Evolutionary conservation across 1,140 invertebrate species (phyloP).

Genomic region (Scaptodrosophila lebanonensis): DNA sequence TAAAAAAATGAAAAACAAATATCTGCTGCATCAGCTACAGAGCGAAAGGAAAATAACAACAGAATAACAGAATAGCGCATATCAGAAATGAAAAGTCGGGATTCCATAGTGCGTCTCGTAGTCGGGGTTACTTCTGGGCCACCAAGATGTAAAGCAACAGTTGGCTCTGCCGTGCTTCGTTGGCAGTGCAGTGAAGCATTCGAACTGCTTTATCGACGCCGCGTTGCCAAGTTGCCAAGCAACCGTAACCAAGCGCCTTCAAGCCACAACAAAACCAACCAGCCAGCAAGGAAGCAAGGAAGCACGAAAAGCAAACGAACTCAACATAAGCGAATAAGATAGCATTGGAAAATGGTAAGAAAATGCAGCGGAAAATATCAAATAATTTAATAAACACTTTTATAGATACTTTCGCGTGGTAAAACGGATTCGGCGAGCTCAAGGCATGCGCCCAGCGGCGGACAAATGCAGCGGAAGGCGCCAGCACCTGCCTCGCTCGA

Average conservation of each 20-base stretch:
- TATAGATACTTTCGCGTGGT: constrained; percentile 84
- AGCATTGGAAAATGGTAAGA: constrained; percentile 56
- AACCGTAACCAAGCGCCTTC: constrained; percentile 58
- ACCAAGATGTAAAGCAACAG: constrained; percentile 25
- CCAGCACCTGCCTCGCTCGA: constrained; percentile 87
- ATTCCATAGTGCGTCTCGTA: no score
- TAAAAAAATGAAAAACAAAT: no score
- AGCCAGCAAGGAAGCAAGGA: constrained; percentile 8
- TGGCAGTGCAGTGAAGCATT: constrained; percentile 33
- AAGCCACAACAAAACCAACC: constrained; percentile 23
- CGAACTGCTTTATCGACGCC: constrained; percentile 62
- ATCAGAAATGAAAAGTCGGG: no score
- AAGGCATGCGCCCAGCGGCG: constrained; percentile 67
- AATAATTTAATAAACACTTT: constrained; percentile 7
- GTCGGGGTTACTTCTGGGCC: no score
- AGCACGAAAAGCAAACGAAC: not conserved
- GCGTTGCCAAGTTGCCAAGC: constrained; percentile 64
- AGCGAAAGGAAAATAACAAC: no score
- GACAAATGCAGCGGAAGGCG: constrained; percentile 66
- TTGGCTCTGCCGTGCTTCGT: constrained; percentile 11
- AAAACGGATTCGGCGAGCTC: constrained; percentile 82
- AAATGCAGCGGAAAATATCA: constrained; percentile 27
- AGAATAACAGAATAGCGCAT: no score
- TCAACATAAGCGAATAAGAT: constrained; percentile 5
- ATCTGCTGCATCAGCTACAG: no score